These are phyloP conservation scores for Sander lucioperca DNA, from an alignment of 2,113 vertebrate species.

Conservation along the genomic window DNA sequence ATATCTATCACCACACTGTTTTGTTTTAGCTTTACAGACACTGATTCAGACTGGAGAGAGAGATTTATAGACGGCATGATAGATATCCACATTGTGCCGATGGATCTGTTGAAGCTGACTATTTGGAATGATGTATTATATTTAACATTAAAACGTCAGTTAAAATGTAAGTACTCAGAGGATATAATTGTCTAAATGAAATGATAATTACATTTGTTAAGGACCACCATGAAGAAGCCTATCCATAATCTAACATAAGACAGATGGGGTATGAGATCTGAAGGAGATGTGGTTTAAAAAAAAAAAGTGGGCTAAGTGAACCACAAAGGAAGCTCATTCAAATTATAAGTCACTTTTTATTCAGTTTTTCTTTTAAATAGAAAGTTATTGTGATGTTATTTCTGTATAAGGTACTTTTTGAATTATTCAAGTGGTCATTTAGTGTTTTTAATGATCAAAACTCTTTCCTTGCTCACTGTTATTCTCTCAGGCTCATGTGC, in stretches of 20 bases:
- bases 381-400: background rate
- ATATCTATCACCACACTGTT: background rate
- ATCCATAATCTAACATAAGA: background rate
- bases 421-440: background rate
- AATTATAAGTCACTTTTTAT: background rate
- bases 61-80: background rate
- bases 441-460: background rate
- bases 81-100: background rate
- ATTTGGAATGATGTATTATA: background rate
- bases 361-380: background rate
- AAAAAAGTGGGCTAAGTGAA: background rate
- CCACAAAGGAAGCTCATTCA: slow-evolving; percentile 1
- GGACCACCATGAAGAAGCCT: background rate
- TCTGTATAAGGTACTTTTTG: background rate
- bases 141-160: background rate
- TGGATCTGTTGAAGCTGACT: background rate
- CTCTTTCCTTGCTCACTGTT: background rate
- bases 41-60: background rate
- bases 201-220: slow-evolving; percentile 4
- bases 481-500: background rate
- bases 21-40: slow-evolving; percentile 16
- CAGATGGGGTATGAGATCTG: background rate
- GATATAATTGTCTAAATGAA: background rate
- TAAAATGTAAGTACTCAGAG: background rate
- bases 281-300: slow-evolving; percentile 13